Conservation (phyloP, 2,113 vertebrate species). For the Psammodynastes pulverulentus region DNA sequence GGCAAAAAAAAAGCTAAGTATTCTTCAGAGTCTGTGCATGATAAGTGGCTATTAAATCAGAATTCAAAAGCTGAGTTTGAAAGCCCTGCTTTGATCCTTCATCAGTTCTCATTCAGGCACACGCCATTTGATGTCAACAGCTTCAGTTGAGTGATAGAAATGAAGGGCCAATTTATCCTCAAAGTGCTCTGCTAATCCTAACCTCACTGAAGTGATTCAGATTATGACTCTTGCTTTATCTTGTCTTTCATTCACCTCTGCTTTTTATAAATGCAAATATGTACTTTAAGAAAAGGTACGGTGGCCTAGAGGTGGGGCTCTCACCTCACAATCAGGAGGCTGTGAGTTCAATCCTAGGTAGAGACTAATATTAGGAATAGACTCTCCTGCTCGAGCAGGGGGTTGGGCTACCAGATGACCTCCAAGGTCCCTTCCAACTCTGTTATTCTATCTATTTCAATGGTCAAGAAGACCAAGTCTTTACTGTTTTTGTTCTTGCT, state of each 20-base stretch:
- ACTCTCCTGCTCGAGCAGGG: too few relatives aligned
- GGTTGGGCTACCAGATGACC: too few relatives aligned
- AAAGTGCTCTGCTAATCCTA: neutral
- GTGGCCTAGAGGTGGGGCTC: too few relatives aligned
- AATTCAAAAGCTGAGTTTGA: neutral
- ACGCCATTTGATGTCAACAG: neutral
- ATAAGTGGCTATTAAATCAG: slow-evolving; percentile 13
- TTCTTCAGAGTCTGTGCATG: neutral
- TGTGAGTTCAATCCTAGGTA: too few relatives aligned
- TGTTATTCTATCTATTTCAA: too few relatives aligned
- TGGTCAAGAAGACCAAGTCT: neutral
- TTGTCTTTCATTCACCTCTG: slow-evolving; percentile 9
- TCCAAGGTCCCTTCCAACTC: too few relatives aligned
- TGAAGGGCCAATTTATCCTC: neutral
- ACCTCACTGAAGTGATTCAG: neutral
- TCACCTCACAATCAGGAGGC: too few relatives aligned
- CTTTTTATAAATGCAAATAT: neutral
- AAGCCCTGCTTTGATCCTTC: neutral
- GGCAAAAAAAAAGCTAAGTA: slow-evolving; percentile 8
- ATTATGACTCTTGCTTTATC: neutral
- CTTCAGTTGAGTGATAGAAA: neutral
- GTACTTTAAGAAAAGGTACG: too few relatives aligned
- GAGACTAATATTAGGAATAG: too few relatives aligned
- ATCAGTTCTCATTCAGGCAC: neutral
- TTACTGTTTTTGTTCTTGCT: neutral